These are phyloP conservation scores for Eriosoma lanigerum DNA, from an alignment of 1,140 invertebrate species.

Conservation along the genomic window DNA sequence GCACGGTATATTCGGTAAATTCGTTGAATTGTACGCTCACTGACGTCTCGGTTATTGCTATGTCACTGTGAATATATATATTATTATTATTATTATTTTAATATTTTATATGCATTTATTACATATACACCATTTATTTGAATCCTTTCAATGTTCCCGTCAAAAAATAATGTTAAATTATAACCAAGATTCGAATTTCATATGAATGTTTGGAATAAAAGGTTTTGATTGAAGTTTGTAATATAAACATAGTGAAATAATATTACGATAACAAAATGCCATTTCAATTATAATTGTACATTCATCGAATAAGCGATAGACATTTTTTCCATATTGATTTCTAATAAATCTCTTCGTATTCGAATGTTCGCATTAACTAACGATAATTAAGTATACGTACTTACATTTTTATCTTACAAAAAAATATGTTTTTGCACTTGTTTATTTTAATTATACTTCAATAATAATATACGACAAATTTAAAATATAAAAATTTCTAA, in stretches of 20 bases:
- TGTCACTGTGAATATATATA: background rate
- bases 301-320: no score
- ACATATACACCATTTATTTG: background rate
- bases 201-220: background rate
- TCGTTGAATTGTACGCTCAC: background rate
- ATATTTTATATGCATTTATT: background rate
- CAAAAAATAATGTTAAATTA: conserved; percentile 36
- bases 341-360: no score
- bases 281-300: background rate
- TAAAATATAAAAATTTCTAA: no score
- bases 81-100: background rate
- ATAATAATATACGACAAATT: no score
- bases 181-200: conserved; percentile 5
- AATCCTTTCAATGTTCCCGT: conserved; percentile 15
- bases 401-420: no score
- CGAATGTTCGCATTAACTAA: no score
- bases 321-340: no score
- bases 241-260: background rate
- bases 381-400: no score
- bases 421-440: no score
- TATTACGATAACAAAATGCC: background rate
- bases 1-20: background rate
- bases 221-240: conserved; percentile 31
- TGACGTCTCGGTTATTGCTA: background rate
- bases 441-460: no score